Evolutionary conservation across 37 sponge, comb jelly and placozoan genomes (phyloP).

Genomic region (Hormiphora californensis): DNA sequence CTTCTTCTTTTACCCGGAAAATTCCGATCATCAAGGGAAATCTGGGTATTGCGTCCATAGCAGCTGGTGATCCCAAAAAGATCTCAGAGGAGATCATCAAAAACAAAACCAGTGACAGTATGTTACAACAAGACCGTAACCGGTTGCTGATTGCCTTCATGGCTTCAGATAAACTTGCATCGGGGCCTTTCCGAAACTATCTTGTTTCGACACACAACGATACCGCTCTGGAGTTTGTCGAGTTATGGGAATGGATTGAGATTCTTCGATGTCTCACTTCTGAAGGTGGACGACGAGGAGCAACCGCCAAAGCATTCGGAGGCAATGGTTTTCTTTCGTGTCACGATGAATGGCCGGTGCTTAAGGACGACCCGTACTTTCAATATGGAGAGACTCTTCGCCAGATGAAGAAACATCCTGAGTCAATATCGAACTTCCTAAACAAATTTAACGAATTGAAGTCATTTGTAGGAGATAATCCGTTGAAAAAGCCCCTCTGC

Average conservation of each 20-base stretch:
- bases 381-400: slow-evolving; percentile 23
- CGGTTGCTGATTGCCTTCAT: slow-evolving; percentile 10
- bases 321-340: slow-evolving; percentile 39
- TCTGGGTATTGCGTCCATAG: too few species aligned
- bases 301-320: slow-evolving; percentile 29
- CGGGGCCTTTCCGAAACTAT: slow-evolving; percentile 43
- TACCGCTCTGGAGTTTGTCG: not conserved
- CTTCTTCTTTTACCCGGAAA: not conserved
- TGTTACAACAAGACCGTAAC: not conserved
- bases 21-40: too few species aligned
- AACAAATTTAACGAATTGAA: not conserved
- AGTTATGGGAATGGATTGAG: slow-evolving; percentile 15
- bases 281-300: slow-evolving; percentile 34
- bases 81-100: slow-evolving; percentile 38
- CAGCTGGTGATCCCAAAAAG: not conserved
- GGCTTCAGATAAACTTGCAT: slow-evolving; percentile 29
- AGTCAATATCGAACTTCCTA: not conserved
- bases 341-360: slow-evolving; percentile 44
- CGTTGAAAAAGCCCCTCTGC: not conserved
- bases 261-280: not conserved
- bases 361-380: slow-evolving; percentile 25
- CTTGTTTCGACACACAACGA: not conserved
- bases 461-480: not conserved
- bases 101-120: slow-evolving; percentile 5
- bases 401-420: slow-evolving; percentile 3